Percentiles rank a stretch among this genome's conserved stretches.
phyloP scores from a whole-genome alignment of 2,113 vertebrate species.

The Eulemur macaco region DNA sequence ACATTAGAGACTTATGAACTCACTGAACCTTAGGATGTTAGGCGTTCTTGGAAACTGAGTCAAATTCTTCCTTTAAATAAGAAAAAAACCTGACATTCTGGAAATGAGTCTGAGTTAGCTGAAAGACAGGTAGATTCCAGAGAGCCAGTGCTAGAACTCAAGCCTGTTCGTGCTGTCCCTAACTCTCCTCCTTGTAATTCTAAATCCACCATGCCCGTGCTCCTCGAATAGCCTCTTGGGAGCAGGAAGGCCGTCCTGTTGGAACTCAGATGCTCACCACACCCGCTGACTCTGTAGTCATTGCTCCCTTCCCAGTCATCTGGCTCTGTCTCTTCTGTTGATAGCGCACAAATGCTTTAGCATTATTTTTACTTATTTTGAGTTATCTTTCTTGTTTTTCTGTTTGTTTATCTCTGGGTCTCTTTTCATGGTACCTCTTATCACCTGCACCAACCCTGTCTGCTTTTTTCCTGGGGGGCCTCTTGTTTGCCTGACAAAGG shows the following conservation, averaged over 20 bases:
- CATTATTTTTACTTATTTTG: neutral
- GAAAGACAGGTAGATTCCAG: neutral
- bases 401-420: neutral
- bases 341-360: neutral
- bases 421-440: neutral
- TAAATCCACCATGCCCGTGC: neutral
- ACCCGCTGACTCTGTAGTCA: fast-evolving
- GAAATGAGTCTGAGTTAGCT: neutral
- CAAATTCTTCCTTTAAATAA: neutral
- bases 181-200: neutral
- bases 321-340: fast-evolving
- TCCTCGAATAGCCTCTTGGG: neutral
- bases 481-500: neutral
- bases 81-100: neutral
- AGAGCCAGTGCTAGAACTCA: neutral
- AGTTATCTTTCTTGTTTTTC: neutral
- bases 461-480: neutral
- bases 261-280: neutral
- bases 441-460: neutral
- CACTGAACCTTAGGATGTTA: neutral
- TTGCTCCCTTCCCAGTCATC: neutral
- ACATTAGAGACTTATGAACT: neutral
- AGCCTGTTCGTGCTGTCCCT: neutral
- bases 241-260: neutral
- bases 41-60: neutral